Evolutionary conservation across 2,113 vertebrate genomes (phyloP), one percentile per base, ranked within the genome.

Genomic region (Corythornis vintsioides): DNA sequence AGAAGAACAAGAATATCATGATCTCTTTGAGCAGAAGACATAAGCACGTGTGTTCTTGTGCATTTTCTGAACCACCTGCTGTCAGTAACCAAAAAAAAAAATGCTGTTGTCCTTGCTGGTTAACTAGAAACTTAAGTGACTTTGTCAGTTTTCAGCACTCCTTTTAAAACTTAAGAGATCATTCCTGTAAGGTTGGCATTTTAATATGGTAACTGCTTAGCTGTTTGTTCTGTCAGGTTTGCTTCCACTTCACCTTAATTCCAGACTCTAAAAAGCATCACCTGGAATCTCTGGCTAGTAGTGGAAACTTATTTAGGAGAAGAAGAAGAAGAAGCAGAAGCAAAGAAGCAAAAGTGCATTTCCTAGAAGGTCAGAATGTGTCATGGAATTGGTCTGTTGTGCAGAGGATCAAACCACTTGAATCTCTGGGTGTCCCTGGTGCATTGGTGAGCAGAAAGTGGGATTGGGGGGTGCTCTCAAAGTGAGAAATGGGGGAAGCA

Each of bases 21-120:
- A 99, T 95, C 98, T 99, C 92, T 99, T 99, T 70, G 99, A 99
- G 88, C 98, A 97, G 95, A 98, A 98, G 92, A 95, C 89, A 67
- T 97, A 96, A 95, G n/a, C 35, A 10, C 1, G 4, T 80, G 31
- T 8, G 2, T 83, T 29, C 29, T 33, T 33, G 33, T n/a, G 7
- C 6, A 7, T 61, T 88, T 72, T 72, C 60, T 76, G 71, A 90
- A 70, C 35, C 35, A 4, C 55, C 35, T 83, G 22, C 60, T 83
- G 29, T 74, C 85, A 91, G 90, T 91, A 89, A 80, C 89, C 77
- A 78, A 83, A 57, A 38, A 38, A 38, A 38, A 38, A 92, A 96
- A 92, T 80, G 87, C 67, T 83, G 3, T 85, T 83, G 66, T 93
- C 92, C 64, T 90, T 92, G 87, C 90, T 93, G 89, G 86, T 82